Evolutionary conservation across 2,797 vertebrate species (phyloP), one percentile per base, ranked within the genome.

Genomic region (Vultur gryphus): DNA sequence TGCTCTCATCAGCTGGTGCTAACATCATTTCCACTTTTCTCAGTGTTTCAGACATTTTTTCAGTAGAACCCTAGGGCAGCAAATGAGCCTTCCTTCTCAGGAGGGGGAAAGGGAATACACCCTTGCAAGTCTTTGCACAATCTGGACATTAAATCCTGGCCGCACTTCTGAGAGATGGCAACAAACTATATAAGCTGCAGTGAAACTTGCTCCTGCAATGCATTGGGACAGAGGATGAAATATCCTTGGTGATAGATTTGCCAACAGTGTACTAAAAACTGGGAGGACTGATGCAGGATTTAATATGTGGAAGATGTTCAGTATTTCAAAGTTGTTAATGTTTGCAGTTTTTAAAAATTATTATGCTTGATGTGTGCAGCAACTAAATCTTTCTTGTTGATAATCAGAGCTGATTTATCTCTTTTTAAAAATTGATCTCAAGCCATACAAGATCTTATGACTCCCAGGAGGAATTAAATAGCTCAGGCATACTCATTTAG

Each of bases 391-490:
- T 92, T 90, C 61, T 86, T 64, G 21, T 80, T 94, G 82, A 85
- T 96, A 81, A 80, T 90, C 91, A 87, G 73, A 67, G 57, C 33
- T 95, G 82, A 96, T 95, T 95, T 91, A 84, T 91, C 48, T 89
- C 46, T 90, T 87, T 92, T 89, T 31, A 93, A 97, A 96, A 92
- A 93, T 89, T 93, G 76, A 93, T 95, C 70, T 96, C 57, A 57
- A 51, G 64, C 65, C 46, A 70, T 80, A 75, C 49, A 76, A 89
- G 72, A 89, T 72, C 84, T 86, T 87, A 89, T 46, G 82, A 55
- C 35, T 84, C 89, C 61, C 79, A 72, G 49, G 49, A 94, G 72
- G 73, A 91, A 88, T 66, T 86, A 85, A 95, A 95, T 83, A 94
- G 73, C 58, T 93, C 37, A 67, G 51, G 61, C 57, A 67, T 80